Percentiles rank a stretch among this genome's conserved stretches.
Evolutionary conservation across 1,140 invertebrate genomes (phyloP).

Genomic region (Heliconius hermathena): DNA sequence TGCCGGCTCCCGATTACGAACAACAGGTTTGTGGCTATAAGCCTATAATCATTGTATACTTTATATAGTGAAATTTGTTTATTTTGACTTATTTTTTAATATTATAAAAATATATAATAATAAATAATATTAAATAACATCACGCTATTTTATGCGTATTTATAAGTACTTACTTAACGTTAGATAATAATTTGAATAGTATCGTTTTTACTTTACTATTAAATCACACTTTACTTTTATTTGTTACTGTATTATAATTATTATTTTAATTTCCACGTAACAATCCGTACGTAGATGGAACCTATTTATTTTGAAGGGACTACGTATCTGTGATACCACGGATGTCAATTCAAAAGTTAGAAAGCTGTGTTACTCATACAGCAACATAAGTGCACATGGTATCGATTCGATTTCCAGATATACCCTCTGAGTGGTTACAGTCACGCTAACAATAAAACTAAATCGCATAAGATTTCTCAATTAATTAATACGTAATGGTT

Average conservation of each 20-base stretch:
- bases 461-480: slow-evolving; percentile 46
- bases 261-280: background rate
- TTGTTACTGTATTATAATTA: too few species aligned
- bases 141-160: background rate
- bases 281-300: background rate
- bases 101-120: background rate
- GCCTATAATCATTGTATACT: slow-evolving; percentile 19
- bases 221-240: too few species aligned
- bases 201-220: too few species aligned
- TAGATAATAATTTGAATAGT: background rate
- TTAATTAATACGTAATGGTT: slow-evolving; percentile 46
- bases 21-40: slow-evolving; percentile 38
- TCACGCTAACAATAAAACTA: slow-evolving; percentile 44
- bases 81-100: background rate
- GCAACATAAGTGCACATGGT: slow-evolving; percentile 48
- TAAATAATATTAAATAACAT: background rate
- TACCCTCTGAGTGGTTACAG: slow-evolving; percentile 28
- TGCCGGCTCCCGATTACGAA: slow-evolving; percentile 41
- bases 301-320: background rate
- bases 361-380: slow-evolving; percentile 49
- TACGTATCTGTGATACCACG: background rate
- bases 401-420: slow-evolving; percentile 54
- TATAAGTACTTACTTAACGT: too few species aligned
- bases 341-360: slow-evolving; percentile 39
- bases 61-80: slow-evolving; percentile 15